Evolutionary conservation across 2,113 vertebrate species (phyloP).

Genomic region (Motacilla alba): DNA sequence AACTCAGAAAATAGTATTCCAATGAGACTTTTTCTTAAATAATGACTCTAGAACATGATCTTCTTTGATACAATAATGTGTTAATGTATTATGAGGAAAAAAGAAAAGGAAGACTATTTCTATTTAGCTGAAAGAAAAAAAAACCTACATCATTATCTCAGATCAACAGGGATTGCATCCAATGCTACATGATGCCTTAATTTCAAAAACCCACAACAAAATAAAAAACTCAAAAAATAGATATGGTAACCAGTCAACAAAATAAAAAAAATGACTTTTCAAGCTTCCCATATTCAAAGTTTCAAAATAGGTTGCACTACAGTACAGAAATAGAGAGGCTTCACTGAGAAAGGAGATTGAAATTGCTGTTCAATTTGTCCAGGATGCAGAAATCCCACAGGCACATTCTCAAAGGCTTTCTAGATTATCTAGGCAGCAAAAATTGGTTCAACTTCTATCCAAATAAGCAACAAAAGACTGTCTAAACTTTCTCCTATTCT

Average conservation of each 20-base stretch:
- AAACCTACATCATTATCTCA: accelerated
- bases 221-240: not conserved
- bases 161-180: not conserved
- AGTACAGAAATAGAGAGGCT: not conserved
- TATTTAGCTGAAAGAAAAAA: not conserved
- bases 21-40: not conserved
- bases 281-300: not conserved
- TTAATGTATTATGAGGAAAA: not conserved
- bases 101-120: not conserved
- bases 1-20: not conserved
- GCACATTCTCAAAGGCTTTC: not conserved
- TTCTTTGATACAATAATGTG: not conserved
- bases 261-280: not conserved
- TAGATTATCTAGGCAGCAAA: not conserved
- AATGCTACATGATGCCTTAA: not conserved
- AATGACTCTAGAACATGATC: not conserved
- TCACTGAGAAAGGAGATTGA: not conserved
- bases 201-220: not conserved
- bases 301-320: not conserved
- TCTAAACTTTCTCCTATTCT: not conserved
- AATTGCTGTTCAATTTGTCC: not conserved
- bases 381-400: not conserved
- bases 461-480: not conserved
- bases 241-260: not conserved
- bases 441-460: not conserved